These are phyloP conservation scores for Artemia sp. DNA, from an alignment of 2,888 invertebrate genomes.

Conservation along the genomic window DNA sequence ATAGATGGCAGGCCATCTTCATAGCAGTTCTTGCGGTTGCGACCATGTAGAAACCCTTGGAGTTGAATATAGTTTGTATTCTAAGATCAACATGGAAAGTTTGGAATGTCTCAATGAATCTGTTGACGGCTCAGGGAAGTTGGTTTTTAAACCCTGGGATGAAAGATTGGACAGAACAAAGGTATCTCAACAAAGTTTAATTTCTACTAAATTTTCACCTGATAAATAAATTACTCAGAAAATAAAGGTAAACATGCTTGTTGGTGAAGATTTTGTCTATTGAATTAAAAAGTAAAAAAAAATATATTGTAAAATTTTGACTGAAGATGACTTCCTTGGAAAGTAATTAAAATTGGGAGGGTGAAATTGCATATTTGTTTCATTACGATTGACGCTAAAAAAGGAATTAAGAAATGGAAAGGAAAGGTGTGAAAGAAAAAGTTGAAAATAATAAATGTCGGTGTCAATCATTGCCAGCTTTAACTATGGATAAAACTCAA, in stretches of 20 bases:
- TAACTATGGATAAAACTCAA: too few relatives aligned
- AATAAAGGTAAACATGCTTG: conserved; percentile 17
- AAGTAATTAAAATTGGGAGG: too few relatives aligned
- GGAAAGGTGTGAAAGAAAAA: too few relatives aligned
- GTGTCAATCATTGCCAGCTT: too few relatives aligned
- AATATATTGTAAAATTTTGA: too few relatives aligned
- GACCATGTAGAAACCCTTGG: conserved; percentile 44
- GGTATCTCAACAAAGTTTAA: conserved; percentile 37
- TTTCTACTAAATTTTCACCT: conserved; percentile 24
- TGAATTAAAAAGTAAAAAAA: background rate
- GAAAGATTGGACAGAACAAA: conserved; percentile 54
- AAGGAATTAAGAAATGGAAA: too few relatives aligned
- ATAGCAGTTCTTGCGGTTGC: conserved; percentile 37
- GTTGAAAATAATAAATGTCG: too few relatives aligned
- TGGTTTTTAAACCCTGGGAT: conserved; percentile 83
- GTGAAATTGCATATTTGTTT: too few relatives aligned
- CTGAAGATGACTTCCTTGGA: too few relatives aligned
- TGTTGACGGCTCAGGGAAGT: conserved; percentile 65
- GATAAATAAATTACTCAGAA: conserved; percentile 11
- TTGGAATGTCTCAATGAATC: conserved; percentile 80
- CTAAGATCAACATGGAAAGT: conserved; percentile 72
- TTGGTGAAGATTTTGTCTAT: background rate
- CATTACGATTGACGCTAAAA: too few relatives aligned
- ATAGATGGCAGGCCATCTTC: conserved; percentile 21
- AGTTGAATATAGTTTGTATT: conserved; percentile 61